Evolutionary conservation across 2,797 vertebrate genomes (phyloP).

Genomic region (Xenopus petersii): DNA sequence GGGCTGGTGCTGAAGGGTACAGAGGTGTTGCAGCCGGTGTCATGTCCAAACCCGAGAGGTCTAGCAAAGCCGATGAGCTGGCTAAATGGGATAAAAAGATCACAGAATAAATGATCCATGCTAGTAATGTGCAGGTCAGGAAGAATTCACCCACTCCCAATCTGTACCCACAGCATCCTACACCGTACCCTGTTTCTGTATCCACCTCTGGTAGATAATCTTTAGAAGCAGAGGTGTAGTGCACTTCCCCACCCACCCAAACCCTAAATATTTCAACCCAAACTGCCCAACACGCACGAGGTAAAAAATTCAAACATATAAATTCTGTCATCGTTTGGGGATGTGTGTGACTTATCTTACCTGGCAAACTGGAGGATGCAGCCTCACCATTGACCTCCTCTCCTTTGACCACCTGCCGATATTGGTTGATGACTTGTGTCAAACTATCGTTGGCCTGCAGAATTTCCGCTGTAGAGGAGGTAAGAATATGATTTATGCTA

Average conservation of each 20-base stretch:
- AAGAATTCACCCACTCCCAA: no score
- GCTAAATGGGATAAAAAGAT: constrained; percentile 57
- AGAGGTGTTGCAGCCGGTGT: constrained; percentile 61
- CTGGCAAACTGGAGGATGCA: constrained; percentile 60
- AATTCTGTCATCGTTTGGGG: neutral
- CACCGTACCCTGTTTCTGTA: no score
- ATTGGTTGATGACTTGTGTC: constrained; percentile 93
- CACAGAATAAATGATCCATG: neutral
- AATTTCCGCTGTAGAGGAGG: constrained; percentile 79
- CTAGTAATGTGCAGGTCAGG: no score
- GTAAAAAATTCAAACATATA: no score
- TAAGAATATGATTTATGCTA: neutral
- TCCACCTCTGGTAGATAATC: no score
- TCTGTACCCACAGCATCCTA: no score
- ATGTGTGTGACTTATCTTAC: constrained; percentile 54
- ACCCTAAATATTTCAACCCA: no score
- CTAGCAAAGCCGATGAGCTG: constrained; percentile 81
- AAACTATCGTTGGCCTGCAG: constrained; percentile 94
- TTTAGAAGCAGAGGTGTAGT: no score
- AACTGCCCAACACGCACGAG: no score
- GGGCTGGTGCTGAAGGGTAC: constrained; percentile 61
- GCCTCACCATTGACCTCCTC: constrained; percentile 86
- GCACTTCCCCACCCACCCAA: no score
- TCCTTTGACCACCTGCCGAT: constrained; percentile 86
- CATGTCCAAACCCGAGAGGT: constrained; percentile 85